Conservation (phyloP, 2,797 vertebrate genomes). For the Pipistrellus nathusii region DNA sequence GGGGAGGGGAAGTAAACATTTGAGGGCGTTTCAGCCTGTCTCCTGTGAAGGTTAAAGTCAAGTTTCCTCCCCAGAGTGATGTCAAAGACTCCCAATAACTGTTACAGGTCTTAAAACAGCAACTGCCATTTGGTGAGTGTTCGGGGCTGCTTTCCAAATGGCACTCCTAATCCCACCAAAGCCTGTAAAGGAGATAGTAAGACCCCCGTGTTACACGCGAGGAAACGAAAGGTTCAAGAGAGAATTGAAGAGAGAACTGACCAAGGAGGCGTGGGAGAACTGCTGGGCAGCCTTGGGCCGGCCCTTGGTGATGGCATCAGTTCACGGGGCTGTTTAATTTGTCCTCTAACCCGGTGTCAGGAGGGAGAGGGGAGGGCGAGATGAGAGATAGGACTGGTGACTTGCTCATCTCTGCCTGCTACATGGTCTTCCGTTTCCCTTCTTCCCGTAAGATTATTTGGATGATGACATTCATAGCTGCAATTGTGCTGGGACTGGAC, state of each 20-base stretch:
- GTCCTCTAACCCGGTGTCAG: neutral
- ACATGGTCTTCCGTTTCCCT: neutral
- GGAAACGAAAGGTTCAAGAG: neutral
- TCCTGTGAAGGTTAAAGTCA: neutral
- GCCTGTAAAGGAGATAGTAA: neutral
- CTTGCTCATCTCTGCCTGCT: neutral
- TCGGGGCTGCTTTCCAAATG: neutral
- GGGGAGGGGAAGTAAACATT: neutral
- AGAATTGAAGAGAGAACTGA: neutral
- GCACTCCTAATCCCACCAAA: neutral
- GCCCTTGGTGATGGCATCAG: neutral
- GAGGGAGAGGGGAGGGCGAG: neutral
- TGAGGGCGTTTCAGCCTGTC: neutral
- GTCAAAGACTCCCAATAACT: neutral
- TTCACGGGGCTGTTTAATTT: neutral
- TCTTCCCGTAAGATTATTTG: conserved; percentile 82
- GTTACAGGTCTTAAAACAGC: neutral
- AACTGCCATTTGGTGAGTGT: neutral
- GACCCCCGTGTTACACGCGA: neutral
- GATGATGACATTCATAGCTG: conserved; percentile 81
- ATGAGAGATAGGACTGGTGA: neutral
- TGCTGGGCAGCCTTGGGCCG: neutral
- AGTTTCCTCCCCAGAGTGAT: neutral
- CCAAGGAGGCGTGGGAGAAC: neutral
- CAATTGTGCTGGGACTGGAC: conserved; percentile 83